Base-by-base conservation (phyloP, 2,888 invertebrate genomes). In the Lasius platythorax region DNA sequence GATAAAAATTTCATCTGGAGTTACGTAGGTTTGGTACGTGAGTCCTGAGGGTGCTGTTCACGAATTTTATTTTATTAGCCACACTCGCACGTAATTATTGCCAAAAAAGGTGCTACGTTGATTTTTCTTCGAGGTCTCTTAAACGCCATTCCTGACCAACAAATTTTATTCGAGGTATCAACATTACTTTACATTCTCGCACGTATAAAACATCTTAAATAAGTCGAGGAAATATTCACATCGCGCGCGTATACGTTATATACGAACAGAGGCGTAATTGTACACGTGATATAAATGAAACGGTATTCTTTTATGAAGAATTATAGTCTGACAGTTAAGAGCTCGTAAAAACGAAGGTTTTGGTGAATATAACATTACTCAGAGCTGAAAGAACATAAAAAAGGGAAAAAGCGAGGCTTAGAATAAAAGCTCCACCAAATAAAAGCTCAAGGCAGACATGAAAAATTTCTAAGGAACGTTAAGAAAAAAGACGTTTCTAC, bases 271-370 rank as follows among this genome's bases (percentile, higher is more conserved):
- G 30, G 5, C n/a, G 40, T 66, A 76, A 76, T 68, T 58, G 15
- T 11, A 18, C 2, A n/a, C 33, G 43, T 68, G 46, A 70, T 46
- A 70, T 46, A 79, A 79, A 61, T 79, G 79, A 33, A 58, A 68
- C 30, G 3, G 6, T 40, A 12, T 68, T 68, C 43, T 58, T 40
- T 33, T 33, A n/a, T 33, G 6, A 12, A 61, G 68, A 79, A 15
- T 68, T 61, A 33, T 11, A 11, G 43, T 53, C 11, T 66, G 2
- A 11, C 11, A 23, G 56, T 78, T 78, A 58, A 43, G n/a, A 46
- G 1, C 2, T 40, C n/a, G 23, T 68, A 56, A 30, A 58, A 67
- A 33, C 23, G 3, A 15, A 40, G n/a, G 2, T 18, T 30, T 53
- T 66, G 1, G 37, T 53, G 66, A 2, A 66, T 11, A 53, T 76